Conservation (phyloP, 2,113 vertebrate species). For the Thalassarche chlororhynchos region DNA sequence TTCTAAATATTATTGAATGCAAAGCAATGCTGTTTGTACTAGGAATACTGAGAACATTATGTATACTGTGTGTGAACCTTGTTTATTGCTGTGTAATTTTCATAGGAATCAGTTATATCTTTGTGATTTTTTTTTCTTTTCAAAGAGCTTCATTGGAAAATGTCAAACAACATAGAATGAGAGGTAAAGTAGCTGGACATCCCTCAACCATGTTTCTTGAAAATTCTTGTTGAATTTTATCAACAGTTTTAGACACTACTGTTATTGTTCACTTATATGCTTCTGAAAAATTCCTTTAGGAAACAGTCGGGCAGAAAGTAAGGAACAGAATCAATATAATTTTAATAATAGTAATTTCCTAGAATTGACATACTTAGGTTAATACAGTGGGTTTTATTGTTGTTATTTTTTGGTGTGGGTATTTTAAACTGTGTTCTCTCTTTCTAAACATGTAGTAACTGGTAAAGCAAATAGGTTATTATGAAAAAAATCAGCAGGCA, state of each 20-base stretch:
- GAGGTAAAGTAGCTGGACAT: neutral
- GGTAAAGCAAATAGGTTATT: neutral
- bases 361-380: neutral
- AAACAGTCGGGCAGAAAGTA: rapidly evolving
- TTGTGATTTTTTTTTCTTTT: neutral
- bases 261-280: neutral
- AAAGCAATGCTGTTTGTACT: neutral
- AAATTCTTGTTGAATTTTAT: neutral
- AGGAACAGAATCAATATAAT: neutral
- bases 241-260: neutral
- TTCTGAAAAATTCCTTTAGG: neutral
- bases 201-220: neutral
- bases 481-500: neutral
- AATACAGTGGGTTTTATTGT: neutral
- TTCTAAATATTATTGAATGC: neutral
- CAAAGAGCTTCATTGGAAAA: neutral
- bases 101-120: neutral
- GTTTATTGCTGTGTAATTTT: neutral
- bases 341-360: neutral
- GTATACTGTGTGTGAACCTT: neutral
- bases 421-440: neutral
- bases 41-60: neutral
- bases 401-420: neutral
- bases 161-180: neutral
- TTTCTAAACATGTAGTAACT: neutral